phyloP scores from a whole-genome alignment of 2,113 vertebrate species.

The Centropus bengalensis region DNA sequence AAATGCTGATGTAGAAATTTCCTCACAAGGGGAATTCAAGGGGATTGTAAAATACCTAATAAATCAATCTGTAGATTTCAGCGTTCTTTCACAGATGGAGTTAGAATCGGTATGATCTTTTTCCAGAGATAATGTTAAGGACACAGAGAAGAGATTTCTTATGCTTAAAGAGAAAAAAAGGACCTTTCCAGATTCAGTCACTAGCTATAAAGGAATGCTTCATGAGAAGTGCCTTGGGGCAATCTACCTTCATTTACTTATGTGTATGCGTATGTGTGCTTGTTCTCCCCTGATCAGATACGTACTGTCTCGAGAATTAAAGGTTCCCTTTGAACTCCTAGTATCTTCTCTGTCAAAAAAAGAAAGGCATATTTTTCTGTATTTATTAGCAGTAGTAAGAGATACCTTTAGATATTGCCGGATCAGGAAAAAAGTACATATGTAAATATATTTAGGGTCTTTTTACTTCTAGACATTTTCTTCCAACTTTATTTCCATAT shows the following conservation, averaged over 20 bases:
- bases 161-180: neutral
- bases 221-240: neutral
- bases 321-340: neutral
- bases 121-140: neutral
- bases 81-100: neutral
- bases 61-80: neutral
- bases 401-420: neutral
- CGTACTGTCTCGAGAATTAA: neutral
- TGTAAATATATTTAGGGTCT: neutral
- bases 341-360: neutral
- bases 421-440: neutral
- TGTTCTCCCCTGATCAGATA: neutral
- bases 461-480: neutral
- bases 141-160: neutral
- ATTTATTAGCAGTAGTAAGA: neutral
- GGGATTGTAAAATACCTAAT: neutral
- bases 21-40: neutral
- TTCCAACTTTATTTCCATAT: neutral
- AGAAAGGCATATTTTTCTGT: neutral
- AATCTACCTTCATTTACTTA: neutral
- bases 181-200: neutral
- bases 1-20: neutral
- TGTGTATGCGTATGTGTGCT: neutral
- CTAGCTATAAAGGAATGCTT: neutral
- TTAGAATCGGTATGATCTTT: neutral